A percentile compares a stretch with the other conserved stretches of the same genome.
These are phyloP conservation scores for Eupsilia transversa DNA, from an alignment of 2,888 invertebrate genomes.

Conservation along the genomic window DNA sequence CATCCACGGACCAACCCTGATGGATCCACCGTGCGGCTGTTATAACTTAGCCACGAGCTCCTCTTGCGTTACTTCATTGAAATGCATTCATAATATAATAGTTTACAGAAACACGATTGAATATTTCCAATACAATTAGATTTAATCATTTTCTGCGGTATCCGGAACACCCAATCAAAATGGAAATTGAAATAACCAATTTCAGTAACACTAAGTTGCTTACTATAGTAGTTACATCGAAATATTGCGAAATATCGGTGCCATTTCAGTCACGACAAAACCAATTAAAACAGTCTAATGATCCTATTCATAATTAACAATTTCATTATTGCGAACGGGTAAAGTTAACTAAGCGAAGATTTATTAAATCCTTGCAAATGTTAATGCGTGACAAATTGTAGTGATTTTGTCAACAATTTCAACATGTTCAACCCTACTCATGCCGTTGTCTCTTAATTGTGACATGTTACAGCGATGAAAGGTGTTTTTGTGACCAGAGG, in stretches of 20 bases:
- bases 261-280: conserved; percentile 29
- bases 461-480: conserved; percentile 10
- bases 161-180: conserved; percentile 14
- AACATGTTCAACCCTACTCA: conserved; percentile 38
- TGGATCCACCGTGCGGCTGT: no score
- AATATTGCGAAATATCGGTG: conserved; percentile 25
- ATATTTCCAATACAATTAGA: conserved; percentile 12
- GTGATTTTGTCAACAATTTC: conserved; percentile 33
- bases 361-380: conserved; percentile 30
- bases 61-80: no score
- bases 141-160: conserved; percentile 3
- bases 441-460: conserved; percentile 1
- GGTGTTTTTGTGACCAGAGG: not conserved
- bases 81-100: conserved; percentile 9
- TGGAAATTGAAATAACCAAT: conserved; percentile 31
- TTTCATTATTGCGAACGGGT: conserved; percentile 32
- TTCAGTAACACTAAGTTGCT: conserved; percentile 10
- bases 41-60: no score
- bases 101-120: not conserved
- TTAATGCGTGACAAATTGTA: conserved; percentile 20
- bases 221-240: conserved; percentile 8
- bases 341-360: conserved; percentile 47
- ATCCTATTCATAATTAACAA: conserved; percentile 58
- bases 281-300: conserved; percentile 52
- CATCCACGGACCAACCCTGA: no score